phyloP scores from a whole-genome alignment of 2,888 invertebrate genomes.

The Acrobasis suavella region DNA sequence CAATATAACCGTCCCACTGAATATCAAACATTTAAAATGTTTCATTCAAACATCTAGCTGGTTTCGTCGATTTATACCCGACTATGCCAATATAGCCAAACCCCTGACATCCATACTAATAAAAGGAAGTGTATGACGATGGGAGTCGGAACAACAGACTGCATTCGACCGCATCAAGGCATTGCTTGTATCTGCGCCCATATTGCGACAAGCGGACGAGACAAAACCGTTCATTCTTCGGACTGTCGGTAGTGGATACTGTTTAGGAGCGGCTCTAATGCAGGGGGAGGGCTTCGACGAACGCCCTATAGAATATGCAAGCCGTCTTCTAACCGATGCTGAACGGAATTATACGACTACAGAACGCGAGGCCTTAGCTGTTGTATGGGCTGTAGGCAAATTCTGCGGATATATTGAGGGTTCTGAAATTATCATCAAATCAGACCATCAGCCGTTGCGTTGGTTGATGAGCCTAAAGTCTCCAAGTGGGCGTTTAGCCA shows the following conservation, averaged over 20 bases:
- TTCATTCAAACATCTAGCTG: constrained; percentile 25
- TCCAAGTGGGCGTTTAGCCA: constrained; percentile 48
- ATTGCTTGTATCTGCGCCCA: background rate
- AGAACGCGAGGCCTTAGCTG: constrained; percentile 43
- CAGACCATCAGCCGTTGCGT: constrained; percentile 62
- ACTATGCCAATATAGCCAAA: constrained; percentile 31
- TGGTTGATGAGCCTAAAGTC: constrained; percentile 50
- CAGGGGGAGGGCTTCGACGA: constrained; percentile 28
- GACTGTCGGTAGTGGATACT: constrained; percentile 11
- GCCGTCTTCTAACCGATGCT: background rate
- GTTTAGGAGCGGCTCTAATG: constrained; percentile 28
- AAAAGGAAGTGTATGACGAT: background rate
- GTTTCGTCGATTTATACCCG: constrained; percentile 36
- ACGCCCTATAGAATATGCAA: constrained; percentile 31
- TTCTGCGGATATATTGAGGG: constrained; percentile 47
- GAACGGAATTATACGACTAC: constrained; percentile 47
- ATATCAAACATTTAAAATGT: constrained; percentile 19
- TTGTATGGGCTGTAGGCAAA: constrained; percentile 29
- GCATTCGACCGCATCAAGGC: background rate
- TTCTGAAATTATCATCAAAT: constrained; percentile 45
- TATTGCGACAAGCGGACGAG: constrained; percentile 7
- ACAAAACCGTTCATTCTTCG: constrained; percentile 7
- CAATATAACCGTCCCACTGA: constrained; percentile 31
- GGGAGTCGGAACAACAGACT: constrained; percentile 1
- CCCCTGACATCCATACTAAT: constrained; percentile 27